Evolutionary conservation across 2,888 invertebrate species (phyloP), one percentile per base, ranked within the genome.

Genomic region (Acleris laterana): DNA sequence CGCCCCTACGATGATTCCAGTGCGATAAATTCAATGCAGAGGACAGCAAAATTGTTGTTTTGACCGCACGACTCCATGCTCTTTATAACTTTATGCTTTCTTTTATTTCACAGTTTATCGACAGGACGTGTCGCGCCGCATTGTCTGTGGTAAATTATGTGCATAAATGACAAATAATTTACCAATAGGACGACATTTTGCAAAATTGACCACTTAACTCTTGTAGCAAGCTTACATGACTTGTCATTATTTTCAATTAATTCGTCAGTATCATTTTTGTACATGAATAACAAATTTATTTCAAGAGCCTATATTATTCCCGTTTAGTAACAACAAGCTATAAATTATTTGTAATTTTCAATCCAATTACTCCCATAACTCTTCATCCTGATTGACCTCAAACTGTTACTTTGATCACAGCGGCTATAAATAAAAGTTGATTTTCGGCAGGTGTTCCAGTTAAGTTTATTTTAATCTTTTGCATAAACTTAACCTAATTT

Each of bases 11-110:
- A 90, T 87, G 89, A 90, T 87, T 86, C 90, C 83, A 86, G 72
- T 73, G 82, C 85, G 84, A 91, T 92, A 92, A 92, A 92, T 92
- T 87, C 80, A 84, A 84, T 87, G 81, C 81, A 86, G 82, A 87
- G 87, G 92, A 92, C 92, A 89, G 85, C 89, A 82, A 92, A 91
- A 92, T 92, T 92, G 89, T 89, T 89, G 90, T 88, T 89, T 88
- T 88, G 89, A 88, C 87, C 86, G 85, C 86, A 84, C 85, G 81
- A 82, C 83, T 84, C 75, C 77, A 80, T 78, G 79, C 83, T 78
- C 79, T 84, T 81, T 81, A 81, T 81, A 81, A 75, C 70, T 72
- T 69, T 61, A 69, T 68, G 63, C 63, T 72, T 75, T 73, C 71
- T 75, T 76, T 75, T 75, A 72, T 75, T 74, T 72, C 71, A 70